Percentiles rank a stretch among this genome's conserved stretches.
phyloP scores from a whole-genome alignment of 2,888 invertebrate genomes.

The Nomada fucata region DNA sequence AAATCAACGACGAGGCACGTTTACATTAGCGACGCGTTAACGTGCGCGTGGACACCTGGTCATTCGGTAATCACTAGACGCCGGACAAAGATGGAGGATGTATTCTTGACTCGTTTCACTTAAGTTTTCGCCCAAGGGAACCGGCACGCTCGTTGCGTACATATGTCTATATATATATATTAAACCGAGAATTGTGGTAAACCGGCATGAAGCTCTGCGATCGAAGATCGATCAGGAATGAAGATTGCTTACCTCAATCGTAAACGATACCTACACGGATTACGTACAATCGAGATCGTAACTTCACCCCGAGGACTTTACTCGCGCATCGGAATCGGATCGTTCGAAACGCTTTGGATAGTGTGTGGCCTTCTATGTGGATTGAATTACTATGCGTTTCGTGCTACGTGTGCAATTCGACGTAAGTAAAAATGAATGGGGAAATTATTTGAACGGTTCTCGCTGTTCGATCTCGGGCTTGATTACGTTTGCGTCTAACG shows the following conservation, averaged over 20 bases:
- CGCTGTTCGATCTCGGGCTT: background rate
- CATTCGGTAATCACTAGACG: background rate
- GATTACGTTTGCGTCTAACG: background rate
- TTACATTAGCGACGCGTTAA: constrained; percentile 38
- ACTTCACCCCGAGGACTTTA: constrained; percentile 71
- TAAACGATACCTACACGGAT: constrained; percentile 68
- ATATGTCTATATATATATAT: constrained; percentile 40
- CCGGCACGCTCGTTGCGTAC: constrained; percentile 16
- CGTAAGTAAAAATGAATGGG: constrained; percentile 1
- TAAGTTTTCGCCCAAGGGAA: constrained; percentile 17
- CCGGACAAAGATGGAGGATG: constrained; percentile 18
- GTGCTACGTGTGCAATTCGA: constrained; percentile 4
- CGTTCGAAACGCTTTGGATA: constrained; percentile 35
- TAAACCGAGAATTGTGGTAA: constrained; percentile 40
- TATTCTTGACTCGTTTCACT: constrained; percentile 56
- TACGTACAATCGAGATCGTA: constrained; percentile 64
- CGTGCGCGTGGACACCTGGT: constrained; percentile 18
- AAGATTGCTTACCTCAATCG: constrained; percentile 56
- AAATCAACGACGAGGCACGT: constrained; percentile 29
- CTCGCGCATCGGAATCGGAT: constrained; percentile 64
- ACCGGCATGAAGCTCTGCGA: constrained; percentile 43
- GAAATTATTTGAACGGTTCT: constrained; percentile 19
- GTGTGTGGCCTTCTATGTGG: constrained; percentile 30
- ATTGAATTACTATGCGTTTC: constrained; percentile 60
- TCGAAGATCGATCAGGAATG: constrained; percentile 42